Evolutionary conservation across 2,797 vertebrate genomes (phyloP).

Genomic region (Choloepus didactylus): DNA sequence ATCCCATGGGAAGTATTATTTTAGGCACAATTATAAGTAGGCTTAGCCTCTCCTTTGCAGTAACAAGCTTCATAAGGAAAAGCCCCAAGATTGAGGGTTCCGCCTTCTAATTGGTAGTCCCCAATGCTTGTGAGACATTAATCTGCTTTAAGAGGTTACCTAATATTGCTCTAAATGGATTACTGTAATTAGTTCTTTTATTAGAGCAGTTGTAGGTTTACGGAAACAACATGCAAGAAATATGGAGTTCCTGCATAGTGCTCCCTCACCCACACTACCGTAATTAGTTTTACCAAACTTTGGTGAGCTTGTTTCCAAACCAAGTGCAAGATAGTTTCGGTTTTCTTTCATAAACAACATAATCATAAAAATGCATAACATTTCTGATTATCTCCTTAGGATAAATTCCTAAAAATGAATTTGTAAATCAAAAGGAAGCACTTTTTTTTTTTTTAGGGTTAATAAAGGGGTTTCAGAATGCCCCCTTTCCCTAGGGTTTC

Average conservation of each 20-base stretch:
- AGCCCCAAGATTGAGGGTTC: no score
- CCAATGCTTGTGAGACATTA: not conserved
- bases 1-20: not conserved
- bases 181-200: not conserved
- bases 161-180: not conserved
- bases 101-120: no score
- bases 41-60: no score
- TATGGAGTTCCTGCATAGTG: no score
- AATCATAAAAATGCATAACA: not conserved
- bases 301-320: not conserved
- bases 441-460: not conserved
- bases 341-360: not conserved
- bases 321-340: not conserved
- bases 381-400: not conserved
- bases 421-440: not conserved
- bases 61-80: no score
- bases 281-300: not conserved
- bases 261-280: no score
- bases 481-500: not conserved
- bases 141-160: not conserved
- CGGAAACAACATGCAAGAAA: no score
- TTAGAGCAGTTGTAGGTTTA: no score
- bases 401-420: slow-evolving; percentile 30
- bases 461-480: not conserved
- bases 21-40: not conserved